A percentile compares a stretch with the other conserved stretches of the same genome.
Evolutionary conservation across 2,113 vertebrate genomes (phyloP).

Genomic region (Gnathonemus longibarbis): DNA sequence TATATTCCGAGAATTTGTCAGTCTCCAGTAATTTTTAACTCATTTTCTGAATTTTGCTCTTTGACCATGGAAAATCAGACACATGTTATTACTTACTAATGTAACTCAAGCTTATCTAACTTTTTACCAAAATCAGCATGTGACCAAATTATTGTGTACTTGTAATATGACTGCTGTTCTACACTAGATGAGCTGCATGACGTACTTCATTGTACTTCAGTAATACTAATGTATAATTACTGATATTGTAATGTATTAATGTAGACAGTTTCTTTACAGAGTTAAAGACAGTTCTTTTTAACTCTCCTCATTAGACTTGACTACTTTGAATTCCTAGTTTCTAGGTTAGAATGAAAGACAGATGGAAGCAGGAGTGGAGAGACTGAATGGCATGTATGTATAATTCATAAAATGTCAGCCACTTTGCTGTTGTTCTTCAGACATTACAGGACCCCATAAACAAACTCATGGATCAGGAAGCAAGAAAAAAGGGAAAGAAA

Average conservation of each 20-base stretch:
- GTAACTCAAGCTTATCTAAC: not conserved
- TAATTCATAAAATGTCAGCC: not conserved
- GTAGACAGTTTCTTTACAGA: not conserved
- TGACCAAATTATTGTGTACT: not conserved
- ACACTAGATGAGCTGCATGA: not conserved
- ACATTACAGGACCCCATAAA: conserved; percentile 67
- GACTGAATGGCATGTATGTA: not conserved
- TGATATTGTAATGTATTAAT: not conserved
- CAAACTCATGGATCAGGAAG: conserved; percentile 62
- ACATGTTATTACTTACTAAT: not conserved
- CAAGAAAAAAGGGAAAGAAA: conserved; percentile 62
- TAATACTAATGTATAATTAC: not conserved
- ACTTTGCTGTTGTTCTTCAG: conserved; percentile 13
- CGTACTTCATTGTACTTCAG: not conserved
- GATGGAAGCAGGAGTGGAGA: not conserved
- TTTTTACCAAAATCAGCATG: not conserved
- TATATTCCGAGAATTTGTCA: not conserved
- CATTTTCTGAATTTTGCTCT: not conserved
- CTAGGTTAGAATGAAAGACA: not conserved
- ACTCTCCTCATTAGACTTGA: not conserved
- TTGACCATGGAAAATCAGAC: not conserved
- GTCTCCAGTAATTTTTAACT: not conserved
- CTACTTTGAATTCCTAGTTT: not conserved
- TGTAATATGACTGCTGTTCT: not conserved
- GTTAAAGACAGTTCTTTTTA: not conserved